phyloP scores from a whole-genome alignment of 1,140 invertebrate species.

The Hycleus phaleratus region DNA sequence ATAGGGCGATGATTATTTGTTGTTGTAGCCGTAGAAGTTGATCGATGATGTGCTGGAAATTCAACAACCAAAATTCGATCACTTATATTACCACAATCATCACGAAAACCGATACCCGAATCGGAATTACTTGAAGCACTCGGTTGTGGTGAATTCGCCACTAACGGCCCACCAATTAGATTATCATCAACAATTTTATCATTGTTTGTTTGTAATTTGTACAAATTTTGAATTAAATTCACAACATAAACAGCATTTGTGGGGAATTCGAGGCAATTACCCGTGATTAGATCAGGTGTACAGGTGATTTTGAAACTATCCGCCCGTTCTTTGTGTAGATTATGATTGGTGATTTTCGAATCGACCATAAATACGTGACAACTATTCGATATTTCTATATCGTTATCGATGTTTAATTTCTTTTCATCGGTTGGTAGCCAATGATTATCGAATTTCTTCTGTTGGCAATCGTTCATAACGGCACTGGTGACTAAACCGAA shows the following conservation, averaged over 20 bases:
- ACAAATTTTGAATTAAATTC: conserved; percentile 59
- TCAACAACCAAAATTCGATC: conserved; percentile 77
- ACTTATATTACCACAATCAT: conserved; percentile 66
- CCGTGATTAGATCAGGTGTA: conserved; percentile 56
- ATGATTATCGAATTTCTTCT: neutral
- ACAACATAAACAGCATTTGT: conserved; percentile 81
- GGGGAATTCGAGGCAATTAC: conserved; percentile 78
- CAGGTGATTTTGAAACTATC: conserved; percentile 72
- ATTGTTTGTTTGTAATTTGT: conserved; percentile 45
- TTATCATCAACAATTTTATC: conserved; percentile 22
- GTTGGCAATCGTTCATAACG: conserved; percentile 29
- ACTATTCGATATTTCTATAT: conserved; percentile 66
- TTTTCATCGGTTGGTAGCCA: conserved; percentile 16
- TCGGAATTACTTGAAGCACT: conserved; percentile 90
- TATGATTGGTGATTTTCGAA: conserved; percentile 73
- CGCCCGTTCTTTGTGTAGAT: conserved; percentile 61
- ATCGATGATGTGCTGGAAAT: conserved; percentile 47
- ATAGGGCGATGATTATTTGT: conserved; percentile 29
- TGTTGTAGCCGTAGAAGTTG: conserved; percentile 27
- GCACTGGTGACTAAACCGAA: conserved; percentile 87
- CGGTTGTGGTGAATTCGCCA: conserved; percentile 71
- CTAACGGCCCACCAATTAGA: conserved; percentile 29
- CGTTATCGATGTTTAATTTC: conserved; percentile 29
- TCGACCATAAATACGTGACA: conserved; percentile 95
- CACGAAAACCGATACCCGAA: conserved; percentile 80